Conservation (phyloP, 2,888 invertebrate species). For the Blera fallax region DNA sequence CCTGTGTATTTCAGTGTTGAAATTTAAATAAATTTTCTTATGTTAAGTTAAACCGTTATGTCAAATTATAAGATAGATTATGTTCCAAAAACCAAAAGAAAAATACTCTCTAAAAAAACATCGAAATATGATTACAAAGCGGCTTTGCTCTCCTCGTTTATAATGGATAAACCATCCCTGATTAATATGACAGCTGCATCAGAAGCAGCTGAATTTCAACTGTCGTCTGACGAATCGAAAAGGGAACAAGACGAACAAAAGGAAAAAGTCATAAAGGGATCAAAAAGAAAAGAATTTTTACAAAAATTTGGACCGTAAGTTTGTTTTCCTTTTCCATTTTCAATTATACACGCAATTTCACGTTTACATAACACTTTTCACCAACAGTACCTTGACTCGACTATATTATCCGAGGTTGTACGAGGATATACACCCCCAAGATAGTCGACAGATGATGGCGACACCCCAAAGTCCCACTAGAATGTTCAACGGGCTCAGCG, state of each 20-base stretch:
- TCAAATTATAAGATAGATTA: not conserved
- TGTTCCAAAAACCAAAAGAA: not conserved
- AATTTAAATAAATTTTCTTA: no score
- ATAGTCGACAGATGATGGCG: slow-evolving; percentile 82
- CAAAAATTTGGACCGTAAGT: slow-evolving; percentile 21
- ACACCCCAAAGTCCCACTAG: slow-evolving; percentile 85
- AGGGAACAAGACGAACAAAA: slow-evolving; percentile 2
- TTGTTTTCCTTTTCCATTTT: not conserved
- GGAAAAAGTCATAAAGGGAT: slow-evolving; percentile 17
- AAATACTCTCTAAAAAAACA: not conserved
- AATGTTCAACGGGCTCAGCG: slow-evolving; percentile 85
- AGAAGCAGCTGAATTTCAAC: slow-evolving; percentile 24
- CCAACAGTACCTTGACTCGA: not conserved
- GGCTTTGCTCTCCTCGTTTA: not conserved
- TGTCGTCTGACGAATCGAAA: not conserved
- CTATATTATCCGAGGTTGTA: not conserved
- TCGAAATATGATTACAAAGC: slow-evolving; percentile 10
- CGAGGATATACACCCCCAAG: not conserved
- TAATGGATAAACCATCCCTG: not conserved
- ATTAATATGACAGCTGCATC: slow-evolving; percentile 6
- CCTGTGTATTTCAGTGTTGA: no score
- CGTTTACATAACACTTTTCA: slow-evolving; percentile 18
- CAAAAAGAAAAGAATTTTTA: slow-evolving; percentile 9
- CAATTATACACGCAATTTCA: not conserved
- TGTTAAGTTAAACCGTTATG: no score